Evolutionary conservation across 2,888 invertebrate species (phyloP), one percentile per base, ranked within the genome.

Genomic region (Drosophila subquinaria): DNA sequence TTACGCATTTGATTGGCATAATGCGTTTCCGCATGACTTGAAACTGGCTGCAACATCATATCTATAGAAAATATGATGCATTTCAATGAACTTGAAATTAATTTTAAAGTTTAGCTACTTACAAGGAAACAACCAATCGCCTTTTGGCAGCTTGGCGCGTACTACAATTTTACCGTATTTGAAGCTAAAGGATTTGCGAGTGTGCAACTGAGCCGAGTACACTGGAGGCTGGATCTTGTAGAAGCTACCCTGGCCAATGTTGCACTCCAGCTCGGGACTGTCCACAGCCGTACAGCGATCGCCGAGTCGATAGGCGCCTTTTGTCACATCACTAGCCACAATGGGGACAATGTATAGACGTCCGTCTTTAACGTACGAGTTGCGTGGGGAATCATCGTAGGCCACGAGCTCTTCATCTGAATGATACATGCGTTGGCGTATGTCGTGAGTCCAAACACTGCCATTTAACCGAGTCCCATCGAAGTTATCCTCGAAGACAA

Each of bases 121-220:
- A 96, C 97, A 94, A 71, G 97, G 97, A 91, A 95, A 95, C 17
- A 97, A 93, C 97, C 97, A 97, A 88, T 96, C 96, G 6, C 97
- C 97, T 70, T 94, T 94, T 0, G 97, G 96, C 36, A 97, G 88
- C 91, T 95, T 96, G 0, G 97, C 97, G 42, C 94, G 94, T 1
- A 97, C 93, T 81, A 95, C 94, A 20, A 97, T 93, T 56, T 93
- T 94, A 6, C 97, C 97, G 88, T 95, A 96, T 13, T 94, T 94
- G 83, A 97, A 96, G 9, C 94, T 94, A 79, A 96, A 96, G 0
- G 92, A 92, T 33, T 94, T 92, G 79, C 94, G 95, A 0, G 95
- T 95, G 36, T 94, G 94, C 40, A 97, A 85, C 63, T 94, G 94
- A 0, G 95, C 95, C 0, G 96, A 95, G 48, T 94, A 93, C 1